These are phyloP conservation scores for Alviniconcha marisindica DNA, from an alignment of 1,140 invertebrate genomes.

Conservation along the genomic window DNA sequence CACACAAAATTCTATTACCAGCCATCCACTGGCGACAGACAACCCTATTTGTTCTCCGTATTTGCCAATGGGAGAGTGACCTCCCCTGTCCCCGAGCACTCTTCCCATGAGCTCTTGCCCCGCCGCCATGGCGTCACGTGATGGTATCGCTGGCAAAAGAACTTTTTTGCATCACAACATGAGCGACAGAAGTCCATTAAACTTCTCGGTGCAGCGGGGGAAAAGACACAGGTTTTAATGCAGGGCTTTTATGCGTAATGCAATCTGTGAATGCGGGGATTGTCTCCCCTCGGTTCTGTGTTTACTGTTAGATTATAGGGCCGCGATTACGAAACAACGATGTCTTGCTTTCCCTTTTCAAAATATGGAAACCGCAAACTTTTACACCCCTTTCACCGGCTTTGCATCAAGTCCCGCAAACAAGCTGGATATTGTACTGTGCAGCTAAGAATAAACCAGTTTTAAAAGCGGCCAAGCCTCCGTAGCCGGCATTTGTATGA, in stretches of 20 bases:
- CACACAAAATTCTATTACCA: background rate
- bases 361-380: no score
- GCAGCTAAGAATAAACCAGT: no score
- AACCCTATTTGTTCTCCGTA: conserved; percentile 8
- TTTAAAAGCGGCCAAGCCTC: no score
- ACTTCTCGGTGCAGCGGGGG: background rate
- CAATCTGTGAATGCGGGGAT: conserved; percentile 20
- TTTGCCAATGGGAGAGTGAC: conserved; percentile 10
- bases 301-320: background rate
- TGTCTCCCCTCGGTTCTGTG: background rate
- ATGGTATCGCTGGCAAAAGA: conserved; percentile 3
- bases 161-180: conserved; percentile 29
- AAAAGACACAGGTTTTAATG: conserved; percentile 26
- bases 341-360: conserved; percentile 9
- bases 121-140: conserved; percentile 22
- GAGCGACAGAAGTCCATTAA: conserved; percentile 31
- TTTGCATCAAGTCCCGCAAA: no score
- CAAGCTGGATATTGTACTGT: no score
- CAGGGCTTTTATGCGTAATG: conserved; percentile 33
- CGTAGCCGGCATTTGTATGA: no score
- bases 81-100: background rate
- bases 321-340: background rate
- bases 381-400: no score
- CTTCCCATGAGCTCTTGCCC: background rate
- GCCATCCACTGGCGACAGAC: background rate